phyloP scores from a whole-genome alignment of 2,888 invertebrate genomes.

The Bellardia bayeri region DNA sequence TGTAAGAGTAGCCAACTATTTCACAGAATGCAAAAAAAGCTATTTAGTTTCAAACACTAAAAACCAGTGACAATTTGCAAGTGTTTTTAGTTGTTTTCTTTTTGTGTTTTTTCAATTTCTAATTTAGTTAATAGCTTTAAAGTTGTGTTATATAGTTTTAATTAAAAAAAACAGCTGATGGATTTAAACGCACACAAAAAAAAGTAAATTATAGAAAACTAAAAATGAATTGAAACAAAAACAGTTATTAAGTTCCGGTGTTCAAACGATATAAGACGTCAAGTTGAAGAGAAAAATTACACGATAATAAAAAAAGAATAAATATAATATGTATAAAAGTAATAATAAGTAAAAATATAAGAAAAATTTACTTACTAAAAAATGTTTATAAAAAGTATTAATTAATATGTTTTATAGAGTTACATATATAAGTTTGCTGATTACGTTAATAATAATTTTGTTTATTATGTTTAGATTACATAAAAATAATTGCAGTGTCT shows the following conservation, averaged over 20 bases:
- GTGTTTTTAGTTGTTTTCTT: not conserved
- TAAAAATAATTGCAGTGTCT: too few relatives aligned
- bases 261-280: constrained; percentile 67
- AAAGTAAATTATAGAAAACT: constrained; percentile 28
- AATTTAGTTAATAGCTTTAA: constrained; percentile 32
- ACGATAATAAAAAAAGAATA: constrained; percentile 6
- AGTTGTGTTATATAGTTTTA: constrained; percentile 52
- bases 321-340: constrained; percentile 19
- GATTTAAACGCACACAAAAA: constrained; percentile 17
- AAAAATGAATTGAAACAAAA: constrained; percentile 58
- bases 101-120: constrained; percentile 14
- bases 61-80: constrained; percentile 22
- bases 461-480: too few relatives aligned
- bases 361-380: not conserved
- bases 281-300: constrained; percentile 37
- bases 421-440: too few relatives aligned
- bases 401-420: too few relatives aligned
- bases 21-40: not conserved
- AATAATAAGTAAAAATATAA: constrained; percentile 19
- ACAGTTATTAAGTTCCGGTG: constrained; percentile 74
- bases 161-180: constrained; percentile 46
- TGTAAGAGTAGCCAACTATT: constrained; percentile 12
- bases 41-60: constrained; percentile 4
- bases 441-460: too few relatives aligned
- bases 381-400: not conserved